These are phyloP conservation scores for Merodon equestris DNA, from an alignment of 2,888 invertebrate genomes.

Conservation along the genomic window DNA sequence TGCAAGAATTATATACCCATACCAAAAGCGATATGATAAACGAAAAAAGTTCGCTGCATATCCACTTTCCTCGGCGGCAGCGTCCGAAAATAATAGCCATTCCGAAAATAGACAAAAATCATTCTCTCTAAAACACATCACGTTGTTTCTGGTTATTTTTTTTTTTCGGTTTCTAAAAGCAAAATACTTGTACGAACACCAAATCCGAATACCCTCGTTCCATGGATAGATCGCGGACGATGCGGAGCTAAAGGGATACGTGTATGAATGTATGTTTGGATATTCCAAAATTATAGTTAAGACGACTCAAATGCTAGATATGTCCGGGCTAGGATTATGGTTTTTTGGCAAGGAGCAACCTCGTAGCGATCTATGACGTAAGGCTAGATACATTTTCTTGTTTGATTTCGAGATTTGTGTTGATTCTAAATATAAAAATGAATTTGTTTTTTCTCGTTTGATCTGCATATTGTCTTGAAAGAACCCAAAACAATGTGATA, in stretches of 20 bases:
- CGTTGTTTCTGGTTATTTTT: no score
- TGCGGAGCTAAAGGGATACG: conserved; percentile 41
- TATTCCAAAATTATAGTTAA: conserved; percentile 41
- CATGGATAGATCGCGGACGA: conserved; percentile 12
- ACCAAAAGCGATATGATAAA: conserved; percentile 57
- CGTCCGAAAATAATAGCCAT: conserved; percentile 65
- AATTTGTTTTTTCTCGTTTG: conserved; percentile 12
- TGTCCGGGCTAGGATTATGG: conserved; percentile 44
- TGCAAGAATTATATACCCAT: conserved; percentile 55
- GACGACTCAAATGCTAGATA: conserved; percentile 42
- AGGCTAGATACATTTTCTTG: conserved; percentile 21
- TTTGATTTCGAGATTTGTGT: conserved; percentile 23
- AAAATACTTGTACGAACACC: neutral
- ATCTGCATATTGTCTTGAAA: conserved; percentile 32
- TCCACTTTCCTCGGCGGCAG: conserved; percentile 54
- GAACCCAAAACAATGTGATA: conserved; percentile 7
- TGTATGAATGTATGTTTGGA: neutral
- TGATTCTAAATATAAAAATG: conserved; percentile 48
- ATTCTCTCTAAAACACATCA: conserved; percentile 27
- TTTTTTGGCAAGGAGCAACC: conserved; percentile 47
- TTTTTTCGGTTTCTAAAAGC: conserved; percentile 26
- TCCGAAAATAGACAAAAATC: conserved; percentile 67
- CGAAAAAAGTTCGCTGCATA: conserved; percentile 55
- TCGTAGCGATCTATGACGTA: conserved; percentile 54
- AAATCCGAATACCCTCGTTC: conserved; percentile 30